Base-by-base conservation (phyloP, 2,888 invertebrate species). In the Lottia scabra region DNA sequence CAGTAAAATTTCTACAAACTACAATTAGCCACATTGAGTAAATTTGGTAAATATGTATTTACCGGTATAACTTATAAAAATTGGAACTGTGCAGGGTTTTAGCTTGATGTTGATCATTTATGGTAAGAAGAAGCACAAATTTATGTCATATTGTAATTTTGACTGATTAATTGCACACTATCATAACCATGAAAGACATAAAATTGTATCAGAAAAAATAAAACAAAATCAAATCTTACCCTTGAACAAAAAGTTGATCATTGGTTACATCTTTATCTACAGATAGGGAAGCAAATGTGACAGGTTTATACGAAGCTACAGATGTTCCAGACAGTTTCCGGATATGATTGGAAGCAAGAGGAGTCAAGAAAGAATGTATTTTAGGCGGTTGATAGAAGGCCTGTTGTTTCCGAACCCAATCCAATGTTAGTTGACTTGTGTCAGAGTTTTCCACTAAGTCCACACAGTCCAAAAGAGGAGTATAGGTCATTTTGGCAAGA, bases 371-470 rank as follows among this genome's bases (percentile, higher is more conserved):
- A 56, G 56, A 23, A 23, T 23, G 13, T n/a, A 15, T 23, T 56
- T 23, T 56, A 19, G 56, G 23, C 19, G 56, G 19, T 23, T 56
- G n/a, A 23, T n/a, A 23, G 10, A 56, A 56, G 23, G 56, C 23
- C 56, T 56, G 56, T 56, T 56, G 56, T 23, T 56, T 56, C n/a
- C 56, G 56, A 56, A 56, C 56, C 56, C 56, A 56, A 13, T 56
- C 56, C 23, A 56, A 56, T 12, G 56, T 56, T n/a, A 56, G 56
- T 56, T 56, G 56, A n/a, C 56, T n/a, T 13, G 23, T 23, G 23
- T 56, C 56, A 5, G 56, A 56, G 23, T 56, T n/a, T 56, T 23
- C 56, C n/a, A 56, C 56, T 12, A 56, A 56, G 23, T 56, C 19
- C 19, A 56, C 23, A 23, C 23, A n/a, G 10, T 56, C 56, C 23